These are phyloP conservation scores for Microcebus tavaratra DNA, from an alignment of 2,113 vertebrate genomes.

Conservation along the genomic window DNA sequence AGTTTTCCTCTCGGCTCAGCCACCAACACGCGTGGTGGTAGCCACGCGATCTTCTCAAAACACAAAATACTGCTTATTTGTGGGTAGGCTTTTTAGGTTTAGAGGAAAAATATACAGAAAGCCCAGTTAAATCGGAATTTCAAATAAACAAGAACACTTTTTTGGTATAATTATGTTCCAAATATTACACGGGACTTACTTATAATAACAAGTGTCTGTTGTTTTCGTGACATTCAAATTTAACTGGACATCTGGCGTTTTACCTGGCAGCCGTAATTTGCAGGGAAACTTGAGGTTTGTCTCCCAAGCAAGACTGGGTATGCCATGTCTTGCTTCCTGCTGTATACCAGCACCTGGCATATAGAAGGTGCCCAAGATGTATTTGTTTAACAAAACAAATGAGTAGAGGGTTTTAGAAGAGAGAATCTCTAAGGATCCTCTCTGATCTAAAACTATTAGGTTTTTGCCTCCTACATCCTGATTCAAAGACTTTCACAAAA, in stretches of 20 bases:
- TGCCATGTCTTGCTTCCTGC: neutral
- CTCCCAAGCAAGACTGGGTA: neutral
- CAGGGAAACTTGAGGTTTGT: neutral
- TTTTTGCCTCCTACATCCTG: rapidly evolving
- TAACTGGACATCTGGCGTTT: neutral
- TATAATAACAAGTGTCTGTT: neutral
- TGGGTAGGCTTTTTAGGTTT: neutral
- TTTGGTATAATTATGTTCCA: neutral
- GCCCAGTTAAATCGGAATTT: neutral
- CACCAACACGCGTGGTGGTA: neutral
- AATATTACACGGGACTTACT: neutral
- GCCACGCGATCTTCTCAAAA: neutral
- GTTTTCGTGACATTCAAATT: neutral
- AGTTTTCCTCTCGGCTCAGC: neutral
- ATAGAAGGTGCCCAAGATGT: neutral
- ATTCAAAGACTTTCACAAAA: neutral
- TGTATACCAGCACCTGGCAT: neutral
- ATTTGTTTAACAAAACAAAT: neutral
- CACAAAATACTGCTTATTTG: neutral
- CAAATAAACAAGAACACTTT: neutral
- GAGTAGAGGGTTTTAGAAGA: neutral
- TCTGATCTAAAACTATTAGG: neutral
- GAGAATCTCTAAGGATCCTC: neutral
- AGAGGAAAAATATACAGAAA: neutral
- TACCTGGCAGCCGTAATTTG: too few species aligned